Conservation (phyloP, 2,888 invertebrate species). For the Hermodice carunculata region DNA sequence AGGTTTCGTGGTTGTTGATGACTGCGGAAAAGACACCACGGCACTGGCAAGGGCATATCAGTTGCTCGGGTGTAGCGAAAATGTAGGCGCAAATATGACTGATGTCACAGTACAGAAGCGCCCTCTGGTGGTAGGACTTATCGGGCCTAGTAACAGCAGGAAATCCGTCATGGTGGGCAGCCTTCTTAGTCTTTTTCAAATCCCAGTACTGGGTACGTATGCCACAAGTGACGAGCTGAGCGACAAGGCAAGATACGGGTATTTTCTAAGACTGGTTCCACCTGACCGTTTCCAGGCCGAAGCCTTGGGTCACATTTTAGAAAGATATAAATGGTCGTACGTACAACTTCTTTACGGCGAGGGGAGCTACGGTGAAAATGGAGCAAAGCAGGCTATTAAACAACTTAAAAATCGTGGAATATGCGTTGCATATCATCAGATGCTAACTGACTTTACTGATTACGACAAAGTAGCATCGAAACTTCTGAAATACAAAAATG, state of each 20-base stretch:
- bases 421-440: slow-evolving; percentile 12
- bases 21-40: slow-evolving; percentile 43
- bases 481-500: not conserved
- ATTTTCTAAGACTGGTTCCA: slow-evolving; percentile 19
- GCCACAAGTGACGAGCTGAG: slow-evolving; percentile 19
- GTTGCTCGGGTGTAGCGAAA: no score
- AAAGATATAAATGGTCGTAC: slow-evolving; percentile 13
- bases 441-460: no score
- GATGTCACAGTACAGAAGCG: not conserved
- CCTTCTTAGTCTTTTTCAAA: slow-evolving; percentile 1
- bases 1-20: slow-evolving; percentile 47
- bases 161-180: not conserved
- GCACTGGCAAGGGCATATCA: slow-evolving; percentile 41
- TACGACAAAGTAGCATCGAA: not conserved
- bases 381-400: not conserved
- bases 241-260: slow-evolving; percentile 10
- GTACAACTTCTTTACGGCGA: slow-evolving; percentile 12
- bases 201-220: slow-evolving; percentile 4
- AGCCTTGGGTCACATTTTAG: slow-evolving; percentile 14
- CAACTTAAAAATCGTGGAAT: slow-evolving; percentile 2
- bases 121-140: slow-evolving; percentile 6
- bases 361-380: slow-evolving; percentile 23
- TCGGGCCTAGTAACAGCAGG: slow-evolving; percentile 8
- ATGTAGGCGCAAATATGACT: no score
- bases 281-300: slow-evolving; percentile 12